Evolutionary conservation across 2,113 vertebrate species (phyloP).

Genomic region (Elanus axillaris): DNA sequence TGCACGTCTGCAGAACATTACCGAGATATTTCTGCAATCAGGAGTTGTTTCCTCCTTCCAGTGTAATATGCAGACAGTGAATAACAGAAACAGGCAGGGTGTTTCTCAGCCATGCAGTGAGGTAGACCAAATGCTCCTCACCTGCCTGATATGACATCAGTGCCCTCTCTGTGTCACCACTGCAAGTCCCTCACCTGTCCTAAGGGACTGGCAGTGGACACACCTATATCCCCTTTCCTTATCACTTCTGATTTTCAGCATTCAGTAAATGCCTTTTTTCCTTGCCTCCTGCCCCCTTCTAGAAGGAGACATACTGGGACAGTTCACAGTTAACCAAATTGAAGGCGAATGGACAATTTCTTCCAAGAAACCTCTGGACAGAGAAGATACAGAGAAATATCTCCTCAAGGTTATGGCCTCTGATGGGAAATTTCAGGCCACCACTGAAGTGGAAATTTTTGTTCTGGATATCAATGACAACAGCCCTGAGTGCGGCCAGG

Average conservation of each 20-base stretch:
- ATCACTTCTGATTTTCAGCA: not conserved
- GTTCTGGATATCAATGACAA: constrained; percentile 96
- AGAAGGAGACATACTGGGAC: constrained; percentile 90
- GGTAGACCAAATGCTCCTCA: not conserved
- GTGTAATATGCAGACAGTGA: not conserved
- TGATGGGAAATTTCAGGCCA: constrained; percentile 89
- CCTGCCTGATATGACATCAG: not conserved
- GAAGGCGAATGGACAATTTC: constrained; percentile 86
- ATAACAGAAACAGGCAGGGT: not conserved
- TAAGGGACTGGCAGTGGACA: not conserved
- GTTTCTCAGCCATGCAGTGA: not conserved
- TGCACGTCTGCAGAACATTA: not conserved
- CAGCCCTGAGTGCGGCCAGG: constrained; percentile 91
- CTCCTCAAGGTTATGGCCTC: constrained; percentile 85
- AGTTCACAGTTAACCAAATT: constrained; percentile 82
- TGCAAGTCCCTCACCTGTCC: not conserved
- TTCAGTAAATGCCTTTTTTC: not conserved
- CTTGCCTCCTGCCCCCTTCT: not conserved
- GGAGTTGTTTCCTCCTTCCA: not conserved
- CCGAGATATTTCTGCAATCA: not conserved
- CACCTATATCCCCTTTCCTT: not conserved
- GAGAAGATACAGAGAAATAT: constrained; percentile 85
- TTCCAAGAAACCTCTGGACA: constrained; percentile 84
- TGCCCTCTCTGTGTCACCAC: not conserved
- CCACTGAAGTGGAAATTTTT: constrained; percentile 81